Percentiles rank a stretch among this genome's conserved stretches.
Evolutionary conservation across 2,888 invertebrate species (phyloP).

Genomic region (Parascotia fuliginaria): DNA sequence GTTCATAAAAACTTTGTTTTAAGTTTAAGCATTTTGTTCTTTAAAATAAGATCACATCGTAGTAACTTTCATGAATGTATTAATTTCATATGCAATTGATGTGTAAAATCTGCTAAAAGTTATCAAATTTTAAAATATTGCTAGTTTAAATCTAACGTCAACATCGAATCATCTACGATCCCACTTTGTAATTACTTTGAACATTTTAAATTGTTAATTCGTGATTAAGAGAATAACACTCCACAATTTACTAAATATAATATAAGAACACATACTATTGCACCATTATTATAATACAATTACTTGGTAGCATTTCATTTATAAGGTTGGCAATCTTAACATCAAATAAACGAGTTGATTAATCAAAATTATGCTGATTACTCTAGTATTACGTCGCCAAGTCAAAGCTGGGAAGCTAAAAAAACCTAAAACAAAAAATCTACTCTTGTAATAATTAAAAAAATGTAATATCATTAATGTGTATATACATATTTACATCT

Average conservation of each 20-base stretch:
- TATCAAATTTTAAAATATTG: constrained; percentile 6
- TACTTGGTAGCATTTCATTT: constrained; percentile 28
- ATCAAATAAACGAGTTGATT: constrained; percentile 46
- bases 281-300: constrained; percentile 53
- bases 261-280: constrained; percentile 22
- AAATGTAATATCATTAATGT: constrained; percentile 74
- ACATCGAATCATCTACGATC: constrained; percentile 15
- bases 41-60: too few species aligned
- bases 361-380: constrained; percentile 34
- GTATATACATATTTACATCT: constrained; percentile 85
- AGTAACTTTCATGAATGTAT: background rate
- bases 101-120: constrained; percentile 13
- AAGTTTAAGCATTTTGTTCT: too few species aligned
- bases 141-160: background rate
- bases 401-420: constrained; percentile 42
- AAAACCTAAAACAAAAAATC: constrained; percentile 59
- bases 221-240: constrained; percentile 32
- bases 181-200: constrained; percentile 7
- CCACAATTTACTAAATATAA: constrained; percentile 23
- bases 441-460: constrained; percentile 67
- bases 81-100: constrained; percentile 1
- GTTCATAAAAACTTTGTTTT: too few species aligned
- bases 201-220: constrained; percentile 19
- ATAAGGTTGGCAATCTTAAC: constrained; percentile 42
- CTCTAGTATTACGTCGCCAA: constrained; percentile 21